These are phyloP conservation scores for Graptemys geographica DNA, from an alignment of 2,797 vertebrate genomes.

Conservation along the genomic window DNA sequence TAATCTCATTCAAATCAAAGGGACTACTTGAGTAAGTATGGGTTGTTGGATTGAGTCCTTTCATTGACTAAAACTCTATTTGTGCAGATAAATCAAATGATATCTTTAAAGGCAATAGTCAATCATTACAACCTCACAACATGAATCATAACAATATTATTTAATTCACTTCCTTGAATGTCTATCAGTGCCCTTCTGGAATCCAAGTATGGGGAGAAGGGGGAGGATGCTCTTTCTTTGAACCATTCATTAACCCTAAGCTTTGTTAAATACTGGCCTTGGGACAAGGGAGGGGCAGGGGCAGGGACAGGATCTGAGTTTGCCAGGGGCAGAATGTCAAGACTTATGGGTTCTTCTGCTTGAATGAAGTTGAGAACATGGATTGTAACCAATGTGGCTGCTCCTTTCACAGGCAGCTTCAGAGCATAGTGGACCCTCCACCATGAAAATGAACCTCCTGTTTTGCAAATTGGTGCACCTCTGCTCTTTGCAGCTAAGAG, in stretches of 20 bases:
- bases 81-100: neutral
- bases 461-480: neutral
- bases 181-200: neutral
- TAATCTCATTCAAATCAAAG: neutral
- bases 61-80: neutral
- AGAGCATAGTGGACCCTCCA: conserved; percentile 25
- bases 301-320: conserved; percentile 50
- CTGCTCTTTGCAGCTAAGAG: neutral
- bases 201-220: neutral
- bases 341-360: conserved; percentile 44
- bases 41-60: neutral
- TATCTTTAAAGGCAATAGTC: neutral
- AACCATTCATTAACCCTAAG: neutral
- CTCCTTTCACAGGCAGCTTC: conserved; percentile 59
- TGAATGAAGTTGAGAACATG: conserved; percentile 52
- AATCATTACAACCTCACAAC: neutral
- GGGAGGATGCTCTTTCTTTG: conserved; percentile 43
- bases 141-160: neutral
- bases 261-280: conserved; percentile 46
- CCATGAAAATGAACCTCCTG: conserved; percentile 2
- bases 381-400: conserved; percentile 9
- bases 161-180: neutral
- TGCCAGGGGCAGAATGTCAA: conserved; percentile 49
- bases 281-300: conserved; percentile 39
- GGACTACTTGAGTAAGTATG: neutral